Evolutionary conservation across 2,113 vertebrate species (phyloP), one percentile per base, ranked within the genome.

Genomic region (Excalfactoria chinensis): DNA sequence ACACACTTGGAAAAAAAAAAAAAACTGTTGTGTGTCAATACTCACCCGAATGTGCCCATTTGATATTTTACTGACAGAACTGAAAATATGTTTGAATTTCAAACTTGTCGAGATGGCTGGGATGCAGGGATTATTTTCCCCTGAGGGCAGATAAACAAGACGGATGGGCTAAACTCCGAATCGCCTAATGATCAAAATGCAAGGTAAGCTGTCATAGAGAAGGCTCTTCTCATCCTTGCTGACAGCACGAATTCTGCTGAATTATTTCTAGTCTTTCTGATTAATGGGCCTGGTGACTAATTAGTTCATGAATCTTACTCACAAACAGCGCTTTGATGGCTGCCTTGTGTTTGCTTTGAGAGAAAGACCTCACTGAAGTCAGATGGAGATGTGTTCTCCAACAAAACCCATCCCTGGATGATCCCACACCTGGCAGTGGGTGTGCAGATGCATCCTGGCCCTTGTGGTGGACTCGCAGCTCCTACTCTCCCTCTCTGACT

Each of bases 71-170:
- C 93, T 92, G 95, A 95, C 95, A 96, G 86, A 93, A 95, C 62
- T 82, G 89, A 95, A 97, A 96, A 96, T 96, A 95, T 88, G 92
- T 95, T 92, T 95, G 95, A 97, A 96, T 96, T 96, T 96, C 94
- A 97, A 86, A 96, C 94, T 95, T 95, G 95, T 93, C 4, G 69
- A 93, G 91, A 95, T 95, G 86, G 81, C 86, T 92, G 69, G 91
- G 93, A 94, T 95, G 95, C 85, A 95, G 89, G 85, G 85, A 95
- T 94, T 96, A 96, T 95, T 95, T 97, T 95, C 95, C 95, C 95
- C 95, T 53, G 86, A 96, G 95, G 95, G 89, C 93, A 96, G 93
- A 97, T 96, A 96, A 97, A 97, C 89, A 97, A 96, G 96, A 97
- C 4, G 76, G 93, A 97, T 97, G 88, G 93, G 56, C 93, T 96